Percentiles rank a stretch among this genome's conserved stretches.
Evolutionary conservation across 2,797 vertebrate genomes (phyloP).

Genomic region (Fundulus diaphanus): DNA sequence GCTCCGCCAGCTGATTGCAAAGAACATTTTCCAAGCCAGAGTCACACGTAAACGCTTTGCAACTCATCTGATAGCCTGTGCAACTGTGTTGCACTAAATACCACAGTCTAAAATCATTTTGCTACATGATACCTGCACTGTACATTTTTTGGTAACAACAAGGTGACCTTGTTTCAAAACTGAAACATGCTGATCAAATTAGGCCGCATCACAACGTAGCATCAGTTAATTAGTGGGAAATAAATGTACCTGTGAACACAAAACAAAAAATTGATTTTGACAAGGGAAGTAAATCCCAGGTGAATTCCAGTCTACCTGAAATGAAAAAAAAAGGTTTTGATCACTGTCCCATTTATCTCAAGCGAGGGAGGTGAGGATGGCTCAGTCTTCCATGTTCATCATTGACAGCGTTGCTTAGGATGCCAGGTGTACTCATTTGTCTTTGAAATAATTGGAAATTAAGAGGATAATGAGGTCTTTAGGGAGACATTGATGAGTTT

Average conservation of each 20-base stretch:
- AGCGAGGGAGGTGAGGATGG: conserved; percentile 40
- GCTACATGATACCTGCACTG: background rate
- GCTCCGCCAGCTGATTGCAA: background rate
- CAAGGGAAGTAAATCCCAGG: conserved; percentile 17
- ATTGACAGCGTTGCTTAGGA: conserved; percentile 55
- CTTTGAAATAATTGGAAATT: conserved; percentile 79
- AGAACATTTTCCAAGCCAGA: background rate
- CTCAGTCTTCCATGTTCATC: conserved; percentile 53
- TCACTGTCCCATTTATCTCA: conserved; percentile 56
- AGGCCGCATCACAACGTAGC: conserved; percentile 1
- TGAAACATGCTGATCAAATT: conserved; percentile 6
- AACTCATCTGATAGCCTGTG: background rate
- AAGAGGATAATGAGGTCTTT: conserved; percentile 78
- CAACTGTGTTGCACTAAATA: conserved; percentile 2
- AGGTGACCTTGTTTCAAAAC: conserved; percentile 14
- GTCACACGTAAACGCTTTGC: background rate
- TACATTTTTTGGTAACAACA: background rate
- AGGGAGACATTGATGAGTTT: conserved; percentile 62
- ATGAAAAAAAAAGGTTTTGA: conserved; percentile 46
- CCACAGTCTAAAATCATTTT: conserved; percentile 1
- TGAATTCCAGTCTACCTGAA: conserved; percentile 35
- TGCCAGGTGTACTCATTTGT: conserved; percentile 75
- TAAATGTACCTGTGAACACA: background rate
- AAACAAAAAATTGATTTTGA: conserved; percentile 11
- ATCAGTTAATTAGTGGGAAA: background rate